Base-by-base conservation (phyloP, 2,888 invertebrate species). In the Crioceris asparagi region DNA sequence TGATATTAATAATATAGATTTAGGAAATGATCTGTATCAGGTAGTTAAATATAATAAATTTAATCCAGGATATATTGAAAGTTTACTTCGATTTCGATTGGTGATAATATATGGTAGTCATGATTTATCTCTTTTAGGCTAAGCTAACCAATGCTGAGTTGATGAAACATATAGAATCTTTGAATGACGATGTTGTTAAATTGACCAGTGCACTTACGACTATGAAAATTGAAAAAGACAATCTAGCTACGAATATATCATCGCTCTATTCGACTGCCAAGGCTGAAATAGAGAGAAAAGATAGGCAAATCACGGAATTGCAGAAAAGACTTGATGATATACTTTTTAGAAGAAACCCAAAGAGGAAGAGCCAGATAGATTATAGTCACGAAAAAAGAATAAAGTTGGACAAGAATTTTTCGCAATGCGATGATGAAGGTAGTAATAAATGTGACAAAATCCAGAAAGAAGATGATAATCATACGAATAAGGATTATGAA, bases 221-320 rank as follows among this genome's bases (percentile, higher is more conserved):
- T 17, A 49, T 64, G 39, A 55, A 59, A 44, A 49, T 50, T 19
- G 33, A 50, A 2, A 65, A 66, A 34, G 47, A 57, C 19, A 60
- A 50, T 18, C 50, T 71, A 26, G 54, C 62, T 11, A 46, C 38
- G 17, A 70, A 71, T 45, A 59, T 69, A 29, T 67, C 69, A 0
- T 65, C 66, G 17, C 46, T 71, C 17, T 59, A 59, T 33, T 63
- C 65, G 47, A 71, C 71, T 14, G 70, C 71, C 0, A 65, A 62
- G 49, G 49, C 54, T 6, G 71, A 71, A 55, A 57, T 70, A 26
- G 52, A 57, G 15, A 54, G 71, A n/a, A 71, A 71, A 49, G 65
- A 71, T 44, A 54, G 48, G 25, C 58, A 55, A 35, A 68, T 71
- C 35, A 48, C 51, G 1, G 64, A 70, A 7, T 53, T 71, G n/a